These are phyloP conservation scores for Drosophila pectinifera DNA, from an alignment of 1,140 invertebrate species.

Conservation along the genomic window DNA sequence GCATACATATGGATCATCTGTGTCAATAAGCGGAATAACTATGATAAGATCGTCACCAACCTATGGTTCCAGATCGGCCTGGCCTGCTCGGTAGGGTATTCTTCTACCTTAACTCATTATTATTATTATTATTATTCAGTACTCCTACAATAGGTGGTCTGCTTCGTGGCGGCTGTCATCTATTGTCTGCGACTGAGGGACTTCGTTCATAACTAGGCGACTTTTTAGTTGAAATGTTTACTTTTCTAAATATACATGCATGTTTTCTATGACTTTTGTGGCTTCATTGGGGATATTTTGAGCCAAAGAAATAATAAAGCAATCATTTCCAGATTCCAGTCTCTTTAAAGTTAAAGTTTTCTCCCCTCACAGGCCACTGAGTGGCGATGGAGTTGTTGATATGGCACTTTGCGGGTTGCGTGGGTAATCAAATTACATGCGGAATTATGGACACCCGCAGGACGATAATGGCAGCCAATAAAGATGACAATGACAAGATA, in stretches of 20 bases:
- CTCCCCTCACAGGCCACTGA: constrained; percentile 5
- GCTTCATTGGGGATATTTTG: too few species aligned
- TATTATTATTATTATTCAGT: background rate
- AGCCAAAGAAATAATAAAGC: too few species aligned
- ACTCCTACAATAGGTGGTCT: background rate
- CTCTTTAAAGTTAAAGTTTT: constrained; percentile 11
- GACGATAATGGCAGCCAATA: constrained; percentile 74
- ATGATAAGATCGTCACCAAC: background rate
- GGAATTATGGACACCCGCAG: constrained; percentile 75
- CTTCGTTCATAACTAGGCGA: too few species aligned
- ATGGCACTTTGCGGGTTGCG: constrained; percentile 48
- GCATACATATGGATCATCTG: constrained; percentile 1
- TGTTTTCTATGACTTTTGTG: background rate
- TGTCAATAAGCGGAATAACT: background rate
- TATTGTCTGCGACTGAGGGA: background rate
- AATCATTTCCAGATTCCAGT: background rate
- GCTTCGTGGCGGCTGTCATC: background rate
- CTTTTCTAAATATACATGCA: background rate
- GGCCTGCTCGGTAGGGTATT: background rate
- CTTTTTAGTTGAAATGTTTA: background rate
- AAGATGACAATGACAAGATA: constrained; percentile 77
- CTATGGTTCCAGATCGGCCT: background rate
- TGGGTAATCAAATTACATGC: constrained; percentile 75
- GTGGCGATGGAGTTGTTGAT: constrained; percentile 57
- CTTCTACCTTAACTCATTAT: too few species aligned